Conservation (phyloP, 2,113 vertebrate genomes). For the Lampris incognitus region DNA sequence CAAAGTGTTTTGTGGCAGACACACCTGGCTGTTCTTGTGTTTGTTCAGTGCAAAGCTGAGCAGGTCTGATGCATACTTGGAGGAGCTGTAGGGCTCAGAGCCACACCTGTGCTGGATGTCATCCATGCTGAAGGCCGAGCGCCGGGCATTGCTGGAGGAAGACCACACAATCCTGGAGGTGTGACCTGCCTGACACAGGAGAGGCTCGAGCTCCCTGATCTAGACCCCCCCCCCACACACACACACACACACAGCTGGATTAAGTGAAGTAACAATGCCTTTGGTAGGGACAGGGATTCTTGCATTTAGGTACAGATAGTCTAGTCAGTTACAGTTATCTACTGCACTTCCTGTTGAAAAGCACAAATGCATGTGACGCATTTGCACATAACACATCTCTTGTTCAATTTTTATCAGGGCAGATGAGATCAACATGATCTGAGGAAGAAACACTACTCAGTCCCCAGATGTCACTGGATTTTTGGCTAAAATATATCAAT, state of each 20-base stretch:
- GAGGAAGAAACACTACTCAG: neutral
- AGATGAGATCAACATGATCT: neutral
- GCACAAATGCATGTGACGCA: conserved; percentile 18
- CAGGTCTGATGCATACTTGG: conserved; percentile 94
- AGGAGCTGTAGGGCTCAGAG: conserved; percentile 93
- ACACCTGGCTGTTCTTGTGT: conserved; percentile 87
- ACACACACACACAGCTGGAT: neutral
- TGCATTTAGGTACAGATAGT: conserved; percentile 93
- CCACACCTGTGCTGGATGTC: conserved; percentile 91
- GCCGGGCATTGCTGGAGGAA: conserved; percentile 91
- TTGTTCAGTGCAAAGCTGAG: conserved; percentile 91
- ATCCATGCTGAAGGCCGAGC: conserved; percentile 88
- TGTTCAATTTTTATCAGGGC: neutral
- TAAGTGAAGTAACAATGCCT: neutral
- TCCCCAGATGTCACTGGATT: too few relatives aligned
- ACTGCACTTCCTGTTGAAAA: conserved; percentile 69
- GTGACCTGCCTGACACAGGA: conserved; percentile 74
- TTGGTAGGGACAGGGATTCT: conserved; percentile 70
- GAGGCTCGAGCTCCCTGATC: conserved; percentile 88
- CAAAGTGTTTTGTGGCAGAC: neutral
- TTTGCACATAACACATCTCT: neutral
- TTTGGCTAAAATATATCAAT: too few relatives aligned
- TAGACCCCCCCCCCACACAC: conserved; percentile 49
- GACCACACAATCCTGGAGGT: conserved; percentile 91
- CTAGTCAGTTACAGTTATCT: conserved; percentile 83